Conservation (phyloP, 2,888 invertebrate genomes). For the Scelioninae gen. 2 region DNA sequence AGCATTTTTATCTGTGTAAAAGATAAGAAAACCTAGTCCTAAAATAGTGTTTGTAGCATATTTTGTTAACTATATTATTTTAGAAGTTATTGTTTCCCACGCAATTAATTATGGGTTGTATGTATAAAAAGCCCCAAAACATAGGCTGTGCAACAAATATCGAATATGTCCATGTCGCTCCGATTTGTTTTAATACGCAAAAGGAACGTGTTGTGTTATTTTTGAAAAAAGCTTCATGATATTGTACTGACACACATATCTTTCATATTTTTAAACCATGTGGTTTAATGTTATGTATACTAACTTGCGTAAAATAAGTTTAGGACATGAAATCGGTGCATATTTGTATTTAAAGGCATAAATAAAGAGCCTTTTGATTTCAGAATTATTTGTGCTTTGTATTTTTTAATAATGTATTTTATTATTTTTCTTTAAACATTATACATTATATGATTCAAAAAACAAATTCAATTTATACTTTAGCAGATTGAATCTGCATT, state of each 20-base stretch:
- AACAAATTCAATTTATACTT: too few species aligned
- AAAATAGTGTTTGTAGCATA: constrained; percentile 23
- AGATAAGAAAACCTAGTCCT: constrained; percentile 38
- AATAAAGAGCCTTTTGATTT: constrained; percentile 54
- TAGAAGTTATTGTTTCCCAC: constrained; percentile 38
- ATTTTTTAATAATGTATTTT: too few species aligned
- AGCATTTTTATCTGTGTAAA: neutral
- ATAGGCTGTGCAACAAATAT: constrained; percentile 60
- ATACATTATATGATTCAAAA: too few species aligned
- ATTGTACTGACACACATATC: constrained; percentile 54
- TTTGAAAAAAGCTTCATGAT: constrained; percentile 30
- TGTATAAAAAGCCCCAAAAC: constrained; percentile 45
- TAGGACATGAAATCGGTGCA: constrained; percentile 70
- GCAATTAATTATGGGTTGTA: constrained; percentile 48
- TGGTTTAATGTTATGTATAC: constrained; percentile 51
- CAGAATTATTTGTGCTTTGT: too few species aligned
- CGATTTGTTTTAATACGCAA: constrained; percentile 31
- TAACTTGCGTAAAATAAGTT: constrained; percentile 70
- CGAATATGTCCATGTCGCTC: constrained; percentile 53
- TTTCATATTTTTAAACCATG: constrained; percentile 49
- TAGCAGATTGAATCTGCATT: too few species aligned
- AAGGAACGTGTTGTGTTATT: constrained; percentile 25
- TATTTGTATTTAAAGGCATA: constrained; percentile 51
- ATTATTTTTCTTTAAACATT: too few species aligned
- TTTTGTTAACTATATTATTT: constrained; percentile 4